Conservation (phyloP, 2,888 invertebrate species). For the Acleris literana region DNA sequence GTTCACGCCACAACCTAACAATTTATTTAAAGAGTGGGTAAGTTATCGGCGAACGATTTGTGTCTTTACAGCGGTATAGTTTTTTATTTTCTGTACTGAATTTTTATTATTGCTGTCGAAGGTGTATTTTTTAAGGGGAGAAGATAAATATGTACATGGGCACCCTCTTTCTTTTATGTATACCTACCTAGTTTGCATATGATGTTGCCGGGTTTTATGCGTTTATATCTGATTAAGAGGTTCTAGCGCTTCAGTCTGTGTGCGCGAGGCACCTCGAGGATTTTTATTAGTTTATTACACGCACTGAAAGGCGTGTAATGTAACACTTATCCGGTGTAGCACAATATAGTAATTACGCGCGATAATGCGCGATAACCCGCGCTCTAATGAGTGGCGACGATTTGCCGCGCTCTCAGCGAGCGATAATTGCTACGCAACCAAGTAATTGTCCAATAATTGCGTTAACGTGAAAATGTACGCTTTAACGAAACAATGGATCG, state of each 20-base stretch:
- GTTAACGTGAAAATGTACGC: constrained; percentile 80
- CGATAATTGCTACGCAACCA: constrained; percentile 69
- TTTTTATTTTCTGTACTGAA: constrained; percentile 60
- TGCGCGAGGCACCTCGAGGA: not conserved
- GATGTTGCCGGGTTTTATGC: not conserved
- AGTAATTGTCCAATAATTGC: constrained; percentile 82
- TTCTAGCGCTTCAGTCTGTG: not conserved
- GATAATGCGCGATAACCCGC: constrained; percentile 68
- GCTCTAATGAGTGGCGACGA: constrained; percentile 70
- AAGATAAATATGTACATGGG: constrained; percentile 48
- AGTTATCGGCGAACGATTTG: constrained; percentile 45
- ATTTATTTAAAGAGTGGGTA: constrained; percentile 35
- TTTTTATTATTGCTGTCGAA: constrained; percentile 67
- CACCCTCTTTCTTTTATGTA: constrained; percentile 44
- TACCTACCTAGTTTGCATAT: constrained; percentile 5
- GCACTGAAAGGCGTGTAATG: constrained; percentile 33
- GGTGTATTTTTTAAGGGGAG: constrained; percentile 58
- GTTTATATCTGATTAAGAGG: too few species aligned
- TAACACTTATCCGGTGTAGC: constrained; percentile 33
- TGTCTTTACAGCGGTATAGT: constrained; percentile 42
- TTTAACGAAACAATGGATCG: constrained; percentile 76
- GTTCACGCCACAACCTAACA: constrained; percentile 48
- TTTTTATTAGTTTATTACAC: constrained; percentile 28
- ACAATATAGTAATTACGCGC: constrained; percentile 57
- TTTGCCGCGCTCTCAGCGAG: constrained; percentile 63